phyloP scores from a whole-genome alignment of 2,797 vertebrate species.

The Acanthopagrus latus region DNA sequence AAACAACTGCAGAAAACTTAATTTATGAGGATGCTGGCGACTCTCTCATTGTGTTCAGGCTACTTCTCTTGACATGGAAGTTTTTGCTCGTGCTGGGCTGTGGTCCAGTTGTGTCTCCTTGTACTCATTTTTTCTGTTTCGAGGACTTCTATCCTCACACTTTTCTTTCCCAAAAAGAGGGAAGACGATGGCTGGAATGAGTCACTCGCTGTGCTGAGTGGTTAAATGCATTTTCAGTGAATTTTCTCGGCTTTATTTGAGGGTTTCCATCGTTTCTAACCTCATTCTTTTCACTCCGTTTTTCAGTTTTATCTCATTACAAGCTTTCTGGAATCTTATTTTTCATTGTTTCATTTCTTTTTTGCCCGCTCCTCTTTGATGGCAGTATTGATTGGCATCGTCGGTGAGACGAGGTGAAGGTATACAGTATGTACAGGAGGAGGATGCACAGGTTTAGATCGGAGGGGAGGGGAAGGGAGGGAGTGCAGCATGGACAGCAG shows the following conservation, averaged over 20 bases:
- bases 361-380: conserved; percentile 13
- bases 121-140: background rate
- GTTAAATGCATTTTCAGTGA: conserved; percentile 4
- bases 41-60: background rate
- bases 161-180: background rate
- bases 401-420: background rate
- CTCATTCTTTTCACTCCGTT: background rate
- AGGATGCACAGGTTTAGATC: background rate
- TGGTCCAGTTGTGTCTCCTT: background rate
- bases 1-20: background rate
- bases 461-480: background rate
- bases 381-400: conserved; percentile 36
- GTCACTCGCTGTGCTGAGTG: background rate
- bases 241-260: conserved; percentile 12
- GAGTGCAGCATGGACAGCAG: conserved; percentile 25
- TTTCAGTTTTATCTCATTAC: conserved; percentile 5
- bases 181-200: too few relatives aligned
- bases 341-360: background rate
- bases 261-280: background rate
- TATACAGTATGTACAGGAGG: conserved; percentile 11
- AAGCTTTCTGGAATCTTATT: conserved; percentile 8
- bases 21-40: background rate
- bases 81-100: background rate
- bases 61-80: too few relatives aligned
- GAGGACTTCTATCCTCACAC: background rate